Percentiles rank a stretch among this genome's conserved stretches.
phyloP scores from a whole-genome alignment of 2,797 vertebrate genomes.

The Eutrigla gurnardus region DNA sequence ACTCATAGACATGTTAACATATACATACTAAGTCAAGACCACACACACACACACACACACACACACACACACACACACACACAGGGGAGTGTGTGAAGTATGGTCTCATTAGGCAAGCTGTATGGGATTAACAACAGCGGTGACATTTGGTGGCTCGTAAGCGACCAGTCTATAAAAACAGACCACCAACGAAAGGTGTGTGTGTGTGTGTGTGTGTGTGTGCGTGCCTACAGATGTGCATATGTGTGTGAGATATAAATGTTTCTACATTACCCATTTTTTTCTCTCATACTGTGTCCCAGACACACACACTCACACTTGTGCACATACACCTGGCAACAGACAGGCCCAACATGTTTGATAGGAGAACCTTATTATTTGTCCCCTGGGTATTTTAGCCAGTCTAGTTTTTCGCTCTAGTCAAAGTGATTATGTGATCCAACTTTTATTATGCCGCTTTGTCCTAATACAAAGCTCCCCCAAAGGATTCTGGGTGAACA shows the following conservation, averaged over 20 bases:
- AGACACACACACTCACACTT: conserved; percentile 41
- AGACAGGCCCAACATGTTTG: conserved; percentile 69
- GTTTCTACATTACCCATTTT: conserved; percentile 50
- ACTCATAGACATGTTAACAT: conserved; percentile 60
- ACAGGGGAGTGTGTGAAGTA: conserved; percentile 73
- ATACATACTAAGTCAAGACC: conserved; percentile 49
- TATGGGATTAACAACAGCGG: conserved; percentile 85
- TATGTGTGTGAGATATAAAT: conserved; percentile 42
- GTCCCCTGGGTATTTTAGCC: conserved; percentile 80
- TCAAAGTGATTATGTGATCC: conserved; percentile 84
- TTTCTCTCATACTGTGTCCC: conserved; percentile 34
- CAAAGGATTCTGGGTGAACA: conserved; percentile 68
- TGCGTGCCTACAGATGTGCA: neutral
- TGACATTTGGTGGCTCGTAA: conserved; percentile 88
- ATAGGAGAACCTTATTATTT: conserved; percentile 80
- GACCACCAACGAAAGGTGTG: conserved; percentile 57
- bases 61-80: conserved; percentile 28
- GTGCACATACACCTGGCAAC: conserved; percentile 64
- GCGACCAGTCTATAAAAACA: conserved; percentile 87
- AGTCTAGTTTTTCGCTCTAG: conserved; percentile 73
- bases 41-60: conserved; percentile 1
- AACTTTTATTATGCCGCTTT: conserved; percentile 80
- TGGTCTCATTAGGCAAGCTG: conserved; percentile 83
- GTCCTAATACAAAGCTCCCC: conserved; percentile 76
- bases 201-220: conserved; percentile 12